phyloP scores from a whole-genome alignment of 2,888 invertebrate species.

The Trissolcus brochymenae region DNA sequence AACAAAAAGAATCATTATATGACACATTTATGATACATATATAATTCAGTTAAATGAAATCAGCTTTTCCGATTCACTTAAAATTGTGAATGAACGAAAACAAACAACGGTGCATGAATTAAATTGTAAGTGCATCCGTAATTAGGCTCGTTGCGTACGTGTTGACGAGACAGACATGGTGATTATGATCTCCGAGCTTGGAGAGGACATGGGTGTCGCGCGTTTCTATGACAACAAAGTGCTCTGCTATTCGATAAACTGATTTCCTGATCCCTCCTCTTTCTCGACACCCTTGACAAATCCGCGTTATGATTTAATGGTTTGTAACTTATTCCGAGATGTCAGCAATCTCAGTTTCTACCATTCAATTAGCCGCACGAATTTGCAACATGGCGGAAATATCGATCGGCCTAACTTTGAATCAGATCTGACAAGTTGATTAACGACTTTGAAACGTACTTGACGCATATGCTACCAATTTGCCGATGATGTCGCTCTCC shows the following conservation, averaged over 20 bases:
- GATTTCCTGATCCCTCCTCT: constrained; percentile 64
- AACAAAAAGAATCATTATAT: no score
- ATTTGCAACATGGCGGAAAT: background rate
- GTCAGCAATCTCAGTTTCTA: constrained; percentile 11
- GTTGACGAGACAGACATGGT: constrained; percentile 33
- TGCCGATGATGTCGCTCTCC: constrained; percentile 82
- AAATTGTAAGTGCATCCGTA: constrained; percentile 8
- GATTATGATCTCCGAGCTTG: constrained; percentile 43
- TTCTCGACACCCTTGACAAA: constrained; percentile 56
- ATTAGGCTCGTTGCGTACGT: constrained; percentile 33
- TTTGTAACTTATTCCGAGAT: constrained; percentile 8
- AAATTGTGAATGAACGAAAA: background rate
- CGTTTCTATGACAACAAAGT: constrained; percentile 75
- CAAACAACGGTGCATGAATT: background rate
- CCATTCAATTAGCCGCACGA: background rate
- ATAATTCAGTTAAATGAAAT: no score
- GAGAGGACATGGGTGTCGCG: constrained; percentile 69
- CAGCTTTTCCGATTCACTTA: no score
- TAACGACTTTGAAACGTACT: constrained; percentile 68
- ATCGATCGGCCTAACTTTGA: background rate
- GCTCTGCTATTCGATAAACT: constrained; percentile 73
- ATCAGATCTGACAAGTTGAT: background rate
- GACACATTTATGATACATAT: no score
- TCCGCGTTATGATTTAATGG: constrained; percentile 19
- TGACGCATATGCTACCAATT: constrained; percentile 89